Percentiles rank a stretch among this genome's conserved stretches.
Conservation (phyloP, 2,113 vertebrate species). For the Cebus imitator region DNA sequence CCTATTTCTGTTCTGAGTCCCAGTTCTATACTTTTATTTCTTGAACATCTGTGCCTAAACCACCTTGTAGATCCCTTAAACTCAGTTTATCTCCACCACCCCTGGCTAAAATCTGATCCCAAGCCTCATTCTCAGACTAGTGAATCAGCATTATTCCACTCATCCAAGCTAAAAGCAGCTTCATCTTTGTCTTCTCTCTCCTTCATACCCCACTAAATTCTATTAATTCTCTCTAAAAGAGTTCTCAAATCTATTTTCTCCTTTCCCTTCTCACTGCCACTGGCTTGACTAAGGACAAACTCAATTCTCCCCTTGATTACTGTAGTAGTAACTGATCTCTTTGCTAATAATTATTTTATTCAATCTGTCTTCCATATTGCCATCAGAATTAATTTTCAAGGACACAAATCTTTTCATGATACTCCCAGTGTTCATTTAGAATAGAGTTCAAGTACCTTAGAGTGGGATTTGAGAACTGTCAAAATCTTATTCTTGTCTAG, state of each 20-base stretch:
- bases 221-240: neutral
- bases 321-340: neutral
- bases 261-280: neutral
- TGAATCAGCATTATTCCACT: neutral
- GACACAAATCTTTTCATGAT: neutral
- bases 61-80: neutral
- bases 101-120: neutral
- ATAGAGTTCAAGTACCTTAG: neutral
- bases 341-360: neutral
- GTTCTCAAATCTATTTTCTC: neutral
- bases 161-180: neutral
- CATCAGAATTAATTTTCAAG: constrained; percentile 2
- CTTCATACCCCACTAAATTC: neutral
- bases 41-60: neutral
- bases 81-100: neutral
- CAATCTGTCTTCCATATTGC: neutral
- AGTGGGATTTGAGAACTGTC: neutral
- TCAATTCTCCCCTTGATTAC: neutral
- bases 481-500: neutral
- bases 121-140: neutral
- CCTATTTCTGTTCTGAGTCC: neutral
- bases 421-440: neutral
- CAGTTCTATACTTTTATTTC: neutral
- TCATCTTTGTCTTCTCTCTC: neutral
- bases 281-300: neutral